These are phyloP conservation scores for Setipinna tenuifilis DNA, from an alignment of 2,797 vertebrate species.

Conservation along the genomic window DNA sequence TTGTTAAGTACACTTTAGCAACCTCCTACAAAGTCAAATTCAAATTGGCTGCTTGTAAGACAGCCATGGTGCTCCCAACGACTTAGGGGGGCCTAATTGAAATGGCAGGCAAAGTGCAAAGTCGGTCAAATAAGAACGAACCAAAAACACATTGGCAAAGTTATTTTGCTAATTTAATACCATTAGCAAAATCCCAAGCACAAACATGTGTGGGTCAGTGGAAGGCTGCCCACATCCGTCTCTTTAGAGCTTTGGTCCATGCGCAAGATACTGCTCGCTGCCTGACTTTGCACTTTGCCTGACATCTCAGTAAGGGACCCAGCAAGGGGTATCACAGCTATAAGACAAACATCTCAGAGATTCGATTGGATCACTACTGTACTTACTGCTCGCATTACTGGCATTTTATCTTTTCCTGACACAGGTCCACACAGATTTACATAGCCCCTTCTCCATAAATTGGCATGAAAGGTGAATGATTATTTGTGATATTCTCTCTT, in stretches of 20 bases:
- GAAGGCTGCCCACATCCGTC: no score
- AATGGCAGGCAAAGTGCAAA: no score
- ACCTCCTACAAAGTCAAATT: not conserved
- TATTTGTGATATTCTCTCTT: not conserved
- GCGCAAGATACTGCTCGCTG: no score
- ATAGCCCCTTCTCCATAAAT: not conserved
- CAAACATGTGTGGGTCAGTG: no score
- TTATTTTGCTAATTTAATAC: no score
- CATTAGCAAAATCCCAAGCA: no score
- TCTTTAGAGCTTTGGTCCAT: no score
- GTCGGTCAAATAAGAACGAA: no score
- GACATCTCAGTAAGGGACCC: not conserved
- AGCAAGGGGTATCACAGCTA: not conserved
- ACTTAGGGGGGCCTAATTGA: not conserved
- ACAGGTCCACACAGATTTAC: not conserved
- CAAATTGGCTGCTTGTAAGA: not conserved
- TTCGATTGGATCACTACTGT: not conserved
- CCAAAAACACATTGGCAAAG: no score
- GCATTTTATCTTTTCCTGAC: not conserved
- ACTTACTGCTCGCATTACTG: not conserved
- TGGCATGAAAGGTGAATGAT: not conserved
- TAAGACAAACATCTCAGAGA: not conserved
- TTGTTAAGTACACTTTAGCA: conserved; percentile 3
- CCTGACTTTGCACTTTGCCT: no score
- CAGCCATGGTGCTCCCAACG: not conserved